Evolutionary conservation across 2,797 vertebrate genomes (phyloP).

Genomic region (Sebastes matsubarae): DNA sequence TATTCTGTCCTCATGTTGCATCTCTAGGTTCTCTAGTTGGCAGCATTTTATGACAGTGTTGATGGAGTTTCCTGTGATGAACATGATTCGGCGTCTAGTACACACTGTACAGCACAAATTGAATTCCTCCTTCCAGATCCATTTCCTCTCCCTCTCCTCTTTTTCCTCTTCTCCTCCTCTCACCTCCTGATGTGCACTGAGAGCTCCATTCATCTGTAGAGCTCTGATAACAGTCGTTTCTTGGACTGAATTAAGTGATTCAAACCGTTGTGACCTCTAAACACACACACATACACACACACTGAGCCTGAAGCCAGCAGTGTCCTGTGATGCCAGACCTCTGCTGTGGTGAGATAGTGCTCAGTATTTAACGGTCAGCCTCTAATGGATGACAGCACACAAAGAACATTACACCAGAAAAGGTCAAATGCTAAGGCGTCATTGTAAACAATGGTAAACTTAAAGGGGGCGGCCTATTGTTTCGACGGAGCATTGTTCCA

Average conservation of each 20-base stretch:
- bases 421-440: conserved; percentile 1
- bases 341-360: conserved; percentile 29
- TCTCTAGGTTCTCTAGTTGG: neutral
- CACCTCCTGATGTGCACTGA: neutral
- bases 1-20: neutral
- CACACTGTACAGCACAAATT: neutral
- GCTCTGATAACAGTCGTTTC: conserved; percentile 18
- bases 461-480: too few species aligned
- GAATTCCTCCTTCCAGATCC: neutral
- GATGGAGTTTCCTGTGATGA: neutral
- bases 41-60: neutral
- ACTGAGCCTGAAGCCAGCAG: neutral
- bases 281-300: neutral
- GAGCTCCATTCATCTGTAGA: conserved; percentile 17
- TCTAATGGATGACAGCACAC: conserved; percentile 13
- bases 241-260: conserved; percentile 17
- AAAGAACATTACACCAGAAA: conserved; percentile 1
- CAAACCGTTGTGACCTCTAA: conserved; percentile 20
- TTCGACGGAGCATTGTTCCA: too few species aligned
- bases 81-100: neutral
- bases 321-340: conserved; percentile 7
- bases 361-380: neutral
- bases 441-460: neutral
- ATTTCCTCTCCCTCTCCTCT: neutral
- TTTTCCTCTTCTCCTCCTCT: neutral